These are phyloP conservation scores for Gymnarchus niloticus DNA, from an alignment of 2,113 vertebrate species.

Conservation along the genomic window DNA sequence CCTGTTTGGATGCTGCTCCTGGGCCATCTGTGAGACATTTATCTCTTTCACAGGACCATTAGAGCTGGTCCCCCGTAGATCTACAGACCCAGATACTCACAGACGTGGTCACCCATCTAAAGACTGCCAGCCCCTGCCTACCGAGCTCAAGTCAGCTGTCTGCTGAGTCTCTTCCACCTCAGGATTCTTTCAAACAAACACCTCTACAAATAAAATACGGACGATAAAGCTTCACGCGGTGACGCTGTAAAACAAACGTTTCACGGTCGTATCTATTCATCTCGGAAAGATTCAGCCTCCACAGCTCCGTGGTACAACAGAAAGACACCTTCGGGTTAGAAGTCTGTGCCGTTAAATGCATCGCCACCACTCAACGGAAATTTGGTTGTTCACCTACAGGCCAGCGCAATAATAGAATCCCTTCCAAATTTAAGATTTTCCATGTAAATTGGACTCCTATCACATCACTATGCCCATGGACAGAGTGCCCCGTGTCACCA, in stretches of 20 bases:
- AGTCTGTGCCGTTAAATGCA: neutral
- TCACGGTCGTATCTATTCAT: too few relatives aligned
- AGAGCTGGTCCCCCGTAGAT: neutral
- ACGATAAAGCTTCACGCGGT: neutral
- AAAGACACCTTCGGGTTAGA: neutral
- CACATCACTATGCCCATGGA: too few relatives aligned
- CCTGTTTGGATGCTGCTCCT: neutral
- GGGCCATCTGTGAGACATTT: conserved; percentile 12
- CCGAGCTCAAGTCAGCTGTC: neutral
- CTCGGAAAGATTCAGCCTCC: neutral
- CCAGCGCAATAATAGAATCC: neutral
- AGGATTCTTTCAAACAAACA: neutral
- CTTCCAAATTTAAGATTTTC: neutral
- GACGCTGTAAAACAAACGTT: neutral
- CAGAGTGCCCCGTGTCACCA: neutral
- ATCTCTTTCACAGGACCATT: conserved; percentile 13
- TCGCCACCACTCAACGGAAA: neutral
- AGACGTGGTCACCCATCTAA: too few relatives aligned
- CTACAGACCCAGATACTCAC: neutral
- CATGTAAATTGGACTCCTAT: too few relatives aligned
- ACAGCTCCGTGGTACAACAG: neutral
- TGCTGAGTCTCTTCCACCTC: neutral
- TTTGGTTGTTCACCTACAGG: neutral
- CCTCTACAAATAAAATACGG: neutral
- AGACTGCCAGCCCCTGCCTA: neutral